Evolutionary conservation across 2,797 vertebrate genomes (phyloP).

Genomic region (Rhinichthys osculus): DNA sequence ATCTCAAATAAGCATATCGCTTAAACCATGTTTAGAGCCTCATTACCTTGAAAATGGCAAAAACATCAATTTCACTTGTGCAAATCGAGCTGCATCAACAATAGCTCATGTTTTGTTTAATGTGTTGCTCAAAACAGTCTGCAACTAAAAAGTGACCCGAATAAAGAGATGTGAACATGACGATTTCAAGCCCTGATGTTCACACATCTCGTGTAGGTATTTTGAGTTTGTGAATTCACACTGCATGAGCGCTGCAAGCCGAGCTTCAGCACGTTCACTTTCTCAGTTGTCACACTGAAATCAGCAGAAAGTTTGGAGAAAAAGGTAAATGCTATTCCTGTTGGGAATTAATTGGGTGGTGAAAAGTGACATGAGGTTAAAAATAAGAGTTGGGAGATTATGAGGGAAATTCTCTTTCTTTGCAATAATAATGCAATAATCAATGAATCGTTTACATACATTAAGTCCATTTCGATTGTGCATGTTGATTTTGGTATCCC

Average conservation of each 20-base stretch:
- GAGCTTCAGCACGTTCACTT: neutral
- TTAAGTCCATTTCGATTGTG: neutral
- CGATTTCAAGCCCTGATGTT: neutral
- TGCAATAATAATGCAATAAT: neutral
- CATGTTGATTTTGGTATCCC: neutral
- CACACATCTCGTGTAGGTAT: neutral
- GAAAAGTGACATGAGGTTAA: neutral
- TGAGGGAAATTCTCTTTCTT: neutral
- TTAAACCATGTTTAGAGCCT: neutral
- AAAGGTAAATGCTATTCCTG: neutral
- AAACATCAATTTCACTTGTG: conserved; percentile 20
- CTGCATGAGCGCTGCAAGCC: neutral
- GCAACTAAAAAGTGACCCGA: neutral
- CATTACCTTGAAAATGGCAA: conserved; percentile 7
- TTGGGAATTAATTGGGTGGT: neutral
- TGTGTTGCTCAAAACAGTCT: neutral
- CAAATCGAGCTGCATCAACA: neutral
- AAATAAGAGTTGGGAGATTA: neutral
- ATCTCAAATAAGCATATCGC: conserved; percentile 3
- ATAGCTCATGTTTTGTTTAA: neutral
- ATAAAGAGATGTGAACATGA: neutral
- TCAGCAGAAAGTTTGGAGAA: neutral
- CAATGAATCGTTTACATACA: neutral
- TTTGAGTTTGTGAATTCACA: neutral
- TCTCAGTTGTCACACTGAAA: neutral